Conservation (phyloP, 2,113 vertebrate genomes). For the Elachura formosa region DNA sequence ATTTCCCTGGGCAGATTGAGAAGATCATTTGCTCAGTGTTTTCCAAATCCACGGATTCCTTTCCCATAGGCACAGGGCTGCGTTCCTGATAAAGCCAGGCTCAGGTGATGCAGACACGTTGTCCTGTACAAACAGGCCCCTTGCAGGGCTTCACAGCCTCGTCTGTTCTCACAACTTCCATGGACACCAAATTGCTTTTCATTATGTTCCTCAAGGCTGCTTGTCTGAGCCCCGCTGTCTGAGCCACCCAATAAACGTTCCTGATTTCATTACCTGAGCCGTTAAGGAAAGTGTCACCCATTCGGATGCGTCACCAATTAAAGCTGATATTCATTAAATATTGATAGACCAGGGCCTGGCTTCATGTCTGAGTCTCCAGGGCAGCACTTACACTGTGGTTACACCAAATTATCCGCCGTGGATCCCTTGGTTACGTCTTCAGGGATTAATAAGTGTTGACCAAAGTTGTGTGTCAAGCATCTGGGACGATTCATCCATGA, state of each 20-base stretch:
- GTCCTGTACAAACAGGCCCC: neutral
- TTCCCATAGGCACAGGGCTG: neutral
- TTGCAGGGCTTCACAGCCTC: neutral
- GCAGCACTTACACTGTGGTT: neutral
- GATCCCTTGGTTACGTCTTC: slow-evolving; percentile 18
- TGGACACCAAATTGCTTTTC: neutral
- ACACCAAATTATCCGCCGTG: neutral
- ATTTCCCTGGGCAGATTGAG: neutral
- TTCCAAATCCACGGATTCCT: neutral
- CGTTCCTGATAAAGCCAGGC: neutral
- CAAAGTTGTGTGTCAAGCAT: neutral
- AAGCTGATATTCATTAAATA: slow-evolving; percentile 8
- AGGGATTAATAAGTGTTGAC: neutral
- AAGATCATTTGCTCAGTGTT: neutral
- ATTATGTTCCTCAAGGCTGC: neutral
- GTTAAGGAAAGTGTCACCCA: neutral
- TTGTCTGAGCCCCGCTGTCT: neutral
- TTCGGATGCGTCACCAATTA: slow-evolving; percentile 23
- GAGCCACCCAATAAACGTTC: neutral
- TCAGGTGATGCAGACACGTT: neutral
- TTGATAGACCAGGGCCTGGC: neutral
- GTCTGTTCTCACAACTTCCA: neutral
- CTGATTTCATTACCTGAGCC: neutral
- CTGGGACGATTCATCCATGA: neutral
- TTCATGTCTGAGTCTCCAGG: neutral